Evolutionary conservation across 2,797 vertebrate genomes (phyloP).

Genomic region (Sphenodon punctatus): DNA sequence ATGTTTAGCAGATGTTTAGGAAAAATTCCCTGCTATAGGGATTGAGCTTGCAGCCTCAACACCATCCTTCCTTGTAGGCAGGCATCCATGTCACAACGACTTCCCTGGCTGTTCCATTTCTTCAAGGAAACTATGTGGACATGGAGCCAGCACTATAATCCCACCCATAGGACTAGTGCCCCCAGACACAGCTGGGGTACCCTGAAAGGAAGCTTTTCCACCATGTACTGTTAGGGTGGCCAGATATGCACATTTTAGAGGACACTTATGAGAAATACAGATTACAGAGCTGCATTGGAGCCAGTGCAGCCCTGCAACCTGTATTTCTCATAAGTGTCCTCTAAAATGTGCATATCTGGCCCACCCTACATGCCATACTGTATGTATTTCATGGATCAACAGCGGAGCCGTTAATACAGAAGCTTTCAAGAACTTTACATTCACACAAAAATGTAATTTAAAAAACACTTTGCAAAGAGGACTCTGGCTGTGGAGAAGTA

Average conservation of each 20-base stretch:
- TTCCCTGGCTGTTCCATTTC: neutral
- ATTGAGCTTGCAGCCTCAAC: neutral
- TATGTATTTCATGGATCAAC: neutral
- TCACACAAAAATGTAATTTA: no score
- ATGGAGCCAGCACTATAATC: neutral
- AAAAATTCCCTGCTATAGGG: slow-evolving; percentile 39
- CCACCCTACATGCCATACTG: accelerated
- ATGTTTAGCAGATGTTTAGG: slow-evolving; percentile 24
- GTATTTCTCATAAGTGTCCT: no score
- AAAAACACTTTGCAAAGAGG: neutral
- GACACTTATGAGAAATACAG: no score
- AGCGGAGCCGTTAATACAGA: neutral
- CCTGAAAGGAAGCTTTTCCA: neutral
- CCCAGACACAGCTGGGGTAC: neutral
- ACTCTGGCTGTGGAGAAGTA: neutral
- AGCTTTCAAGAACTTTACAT: neutral
- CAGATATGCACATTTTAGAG: no score
- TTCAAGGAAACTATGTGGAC: neutral
- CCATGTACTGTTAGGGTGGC: no score
- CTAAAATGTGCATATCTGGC: no score
- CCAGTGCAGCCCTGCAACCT: no score
- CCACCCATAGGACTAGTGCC: neutral
- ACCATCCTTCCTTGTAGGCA: neutral
- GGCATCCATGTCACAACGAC: neutral
- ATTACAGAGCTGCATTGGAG: no score